Base-by-base conservation (phyloP, 2,888 invertebrate genomes). In the Synergus laeviventris region DNA sequence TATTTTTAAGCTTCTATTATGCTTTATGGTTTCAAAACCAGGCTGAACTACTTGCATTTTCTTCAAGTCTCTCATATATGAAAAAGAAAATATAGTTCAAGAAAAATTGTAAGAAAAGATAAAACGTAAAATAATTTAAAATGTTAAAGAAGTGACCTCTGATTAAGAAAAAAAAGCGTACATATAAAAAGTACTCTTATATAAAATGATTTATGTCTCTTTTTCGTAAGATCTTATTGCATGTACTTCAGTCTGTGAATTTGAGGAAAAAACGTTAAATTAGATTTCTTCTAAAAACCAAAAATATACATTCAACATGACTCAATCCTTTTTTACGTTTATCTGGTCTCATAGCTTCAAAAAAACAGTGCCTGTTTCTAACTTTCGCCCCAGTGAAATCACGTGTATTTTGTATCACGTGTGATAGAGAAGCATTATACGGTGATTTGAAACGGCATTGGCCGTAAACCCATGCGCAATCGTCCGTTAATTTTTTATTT, bases 381-480 rank as follows among this genome's bases (percentile, higher is more conserved):
- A 39, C 56, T 59, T 66, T 66, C 60, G 70, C 60, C 39, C 14
- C 18, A 59, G 18, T 16, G n/a, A n/a, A 36, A 24, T 31, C 56
- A n/a, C n/a, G n/a, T n/a, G n/a, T n/a, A n/a, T n/a, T n/a, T n/a
- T 66, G 16, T 49, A 8, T 39, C 60, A 45, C 54, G 54, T 60
- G 64, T 59, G 45, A 45, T 54, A 60, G 45, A 31, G n/a, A 31
- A 73, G 45, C 56, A 38, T 66, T 39, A 21, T 59, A 45, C 49
- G 70, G 36, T n/a, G n/a, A 76, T 59, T 76, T 42, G 42, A 76
- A 76, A 75, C 56, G 59, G 56, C 62, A 77, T 76, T 79, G 74
- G 61, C 16, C 38, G 59, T 59, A 66, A 79, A 77, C 59, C 56
- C 61, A 74, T 78, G 66, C 76, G 66, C 78, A 79, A 85, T 80